Base-by-base conservation (phyloP, 2,113 vertebrate species). In the Odocoileus hemionus region DNA sequence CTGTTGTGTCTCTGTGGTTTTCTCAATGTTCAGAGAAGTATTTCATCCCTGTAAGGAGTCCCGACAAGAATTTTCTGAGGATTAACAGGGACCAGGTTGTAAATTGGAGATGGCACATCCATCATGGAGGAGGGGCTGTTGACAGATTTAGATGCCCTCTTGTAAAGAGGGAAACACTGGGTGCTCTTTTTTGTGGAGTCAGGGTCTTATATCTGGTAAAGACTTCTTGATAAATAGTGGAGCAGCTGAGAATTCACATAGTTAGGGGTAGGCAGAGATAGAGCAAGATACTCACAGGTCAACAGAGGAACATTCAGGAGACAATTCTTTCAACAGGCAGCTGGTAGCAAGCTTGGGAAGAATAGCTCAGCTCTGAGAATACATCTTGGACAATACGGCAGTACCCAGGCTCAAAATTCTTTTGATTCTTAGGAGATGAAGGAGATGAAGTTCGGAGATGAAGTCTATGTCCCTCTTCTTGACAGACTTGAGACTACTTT, bases 21-120 rank as follows among this genome's bases (percentile, higher is more conserved):
- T 60, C 23, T 60, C 55, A 91, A n/a, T 86, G 89, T 95, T 95
- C 85, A 94, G 95, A 94, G 95, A 86, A 87, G 85, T 25, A 92
- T 58, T 89, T 96, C 64, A 86, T 74, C 11, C 82, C 45, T 89
- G 90, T 84, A 82, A 94, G 70, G 50, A 94, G 33, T 57, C 67
- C 28, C 91, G 85, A 87, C 88, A 88, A 95, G 94, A 95, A 83
- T 67, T 87, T 80, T n/a, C 15, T 23, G 95, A 89, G 57, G 54
- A 55, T 94, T 91, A 95, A 57, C 58, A 93, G 74, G 90, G 61
- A 76, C 84, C 92, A 92, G 93, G 28, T 61, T 95, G 93, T 92
- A 79, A 91, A 86, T 16, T 10, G 36, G 92, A 86, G 85, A 58
- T 9, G 80, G 55, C 58, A 25, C 9, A 50, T 88, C 43, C 64